These are phyloP conservation scores for Hypomesus transpacificus DNA, from an alignment of 2,113 vertebrate species.

Conservation along the genomic window DNA sequence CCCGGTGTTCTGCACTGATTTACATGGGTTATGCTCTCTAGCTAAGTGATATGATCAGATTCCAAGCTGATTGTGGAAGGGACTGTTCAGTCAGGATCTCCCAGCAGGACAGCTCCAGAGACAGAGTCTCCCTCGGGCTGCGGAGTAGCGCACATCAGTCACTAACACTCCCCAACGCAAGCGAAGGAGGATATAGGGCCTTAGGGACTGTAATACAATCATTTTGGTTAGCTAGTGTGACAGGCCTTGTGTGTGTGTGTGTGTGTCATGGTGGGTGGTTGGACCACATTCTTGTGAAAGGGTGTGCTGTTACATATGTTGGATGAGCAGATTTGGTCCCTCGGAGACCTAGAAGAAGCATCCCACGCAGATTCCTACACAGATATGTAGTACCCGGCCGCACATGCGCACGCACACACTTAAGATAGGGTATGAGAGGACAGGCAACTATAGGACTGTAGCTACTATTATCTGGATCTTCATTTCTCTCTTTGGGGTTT, in stretches of 20 bases:
- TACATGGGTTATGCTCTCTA: too few relatives aligned
- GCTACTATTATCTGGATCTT: too few relatives aligned
- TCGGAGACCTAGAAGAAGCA: constrained; percentile 47
- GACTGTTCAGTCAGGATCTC: too few relatives aligned
- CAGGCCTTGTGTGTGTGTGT: constrained; percentile 28
- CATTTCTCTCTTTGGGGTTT: background rate
- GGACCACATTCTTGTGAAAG: constrained; percentile 63
- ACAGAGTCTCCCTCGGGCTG: constrained; percentile 18
- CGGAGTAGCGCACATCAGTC: constrained; percentile 4
- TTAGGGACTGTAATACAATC: constrained; percentile 35
- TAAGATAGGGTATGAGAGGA: too few relatives aligned
- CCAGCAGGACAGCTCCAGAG: too few relatives aligned
- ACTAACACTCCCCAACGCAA: background rate
- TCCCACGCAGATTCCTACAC: constrained; percentile 58
- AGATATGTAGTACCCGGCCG: constrained; percentile 32
- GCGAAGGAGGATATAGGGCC: constrained; percentile 40
- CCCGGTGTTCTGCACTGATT: too few relatives aligned
- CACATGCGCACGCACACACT: constrained; percentile 3
- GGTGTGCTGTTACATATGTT: constrained; percentile 58
- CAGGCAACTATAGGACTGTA: too few relatives aligned
- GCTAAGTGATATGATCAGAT: constrained; percentile 30
- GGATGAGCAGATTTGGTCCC: constrained; percentile 50
- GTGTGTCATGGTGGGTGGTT: constrained; percentile 37
- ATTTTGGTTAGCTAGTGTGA: constrained; percentile 9
- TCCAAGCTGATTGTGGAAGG: constrained; percentile 26